Evolutionary conservation across 35 echinoderm and acorn worm genomes (phyloP).

Genomic region (Heliocidaris tuberculata): DNA sequence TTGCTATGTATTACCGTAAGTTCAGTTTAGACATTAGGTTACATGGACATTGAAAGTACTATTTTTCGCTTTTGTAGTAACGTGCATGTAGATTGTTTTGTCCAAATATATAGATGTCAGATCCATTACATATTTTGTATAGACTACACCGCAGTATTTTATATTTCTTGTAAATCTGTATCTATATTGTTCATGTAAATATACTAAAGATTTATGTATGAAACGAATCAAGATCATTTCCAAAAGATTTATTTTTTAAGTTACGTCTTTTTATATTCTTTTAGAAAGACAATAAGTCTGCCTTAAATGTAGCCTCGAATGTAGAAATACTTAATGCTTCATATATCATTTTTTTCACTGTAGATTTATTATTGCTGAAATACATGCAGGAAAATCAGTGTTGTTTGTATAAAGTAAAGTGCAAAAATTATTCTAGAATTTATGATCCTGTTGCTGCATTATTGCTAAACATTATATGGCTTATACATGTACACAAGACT

Average conservation of each 20-base stretch:
- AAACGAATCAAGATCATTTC: not conserved
- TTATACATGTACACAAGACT: not conserved
- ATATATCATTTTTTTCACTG: not conserved
- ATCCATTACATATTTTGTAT: not conserved
- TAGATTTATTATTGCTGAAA: not conserved
- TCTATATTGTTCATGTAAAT: not conserved
- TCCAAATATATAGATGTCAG: not conserved
- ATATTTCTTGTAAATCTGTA: not conserved
- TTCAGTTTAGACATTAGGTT: not conserved
- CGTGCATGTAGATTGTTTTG: not conserved
- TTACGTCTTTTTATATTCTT: not conserved
- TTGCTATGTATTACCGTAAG: not conserved
- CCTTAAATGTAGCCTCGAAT: not conserved
- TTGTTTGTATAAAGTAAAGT: not conserved
- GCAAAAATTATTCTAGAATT: not conserved
- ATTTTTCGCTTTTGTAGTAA: not conserved
- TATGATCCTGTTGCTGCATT: not conserved
- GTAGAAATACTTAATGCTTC: not conserved
- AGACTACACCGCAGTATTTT: not conserved
- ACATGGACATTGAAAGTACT: not conserved
- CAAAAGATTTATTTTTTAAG: constrained; percentile 7
- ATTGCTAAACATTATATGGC: not conserved
- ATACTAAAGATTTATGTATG: constrained; percentile 12
- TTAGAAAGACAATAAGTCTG: not conserved
- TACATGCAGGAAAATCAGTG: not conserved